A percentile compares a stretch with the other conserved stretches of the same genome.
These are phyloP conservation scores for Rhodeus uyekii DNA, from an alignment of 2,797 vertebrate species.

Conservation along the genomic window DNA sequence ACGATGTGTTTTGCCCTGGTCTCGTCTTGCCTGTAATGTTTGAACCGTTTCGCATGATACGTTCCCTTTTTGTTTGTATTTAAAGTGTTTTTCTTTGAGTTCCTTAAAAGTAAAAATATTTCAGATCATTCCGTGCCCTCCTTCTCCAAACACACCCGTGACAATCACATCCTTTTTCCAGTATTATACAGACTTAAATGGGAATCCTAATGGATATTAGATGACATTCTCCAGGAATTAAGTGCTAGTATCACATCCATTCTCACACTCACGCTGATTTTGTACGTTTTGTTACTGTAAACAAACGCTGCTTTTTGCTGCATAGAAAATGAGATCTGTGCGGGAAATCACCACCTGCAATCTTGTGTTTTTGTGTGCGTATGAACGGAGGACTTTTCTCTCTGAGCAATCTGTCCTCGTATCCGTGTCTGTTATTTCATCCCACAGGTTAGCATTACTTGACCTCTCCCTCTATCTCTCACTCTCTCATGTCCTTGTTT, in stretches of 20 bases:
- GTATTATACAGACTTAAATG: background rate
- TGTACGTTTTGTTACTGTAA: background rate
- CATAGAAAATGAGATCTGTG: conserved; percentile 9
- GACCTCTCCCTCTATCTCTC: conserved; percentile 22
- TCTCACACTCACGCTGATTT: conserved; percentile 4
- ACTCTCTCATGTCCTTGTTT: background rate
- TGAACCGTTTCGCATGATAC: no score
- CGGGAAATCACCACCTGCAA: background rate
- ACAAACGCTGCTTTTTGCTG: background rate
- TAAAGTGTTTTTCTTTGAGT: no score
- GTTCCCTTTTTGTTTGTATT: no score
- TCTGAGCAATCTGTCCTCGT: background rate
- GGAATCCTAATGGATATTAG: background rate
- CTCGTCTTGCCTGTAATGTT: no score
- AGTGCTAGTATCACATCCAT: background rate
- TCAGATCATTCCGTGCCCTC: no score
- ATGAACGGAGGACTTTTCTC: background rate
- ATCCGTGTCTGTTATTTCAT: conserved; percentile 34
- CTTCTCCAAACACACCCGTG: no score
- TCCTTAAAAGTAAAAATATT: no score
- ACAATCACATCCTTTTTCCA: background rate
- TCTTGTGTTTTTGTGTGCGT: background rate
- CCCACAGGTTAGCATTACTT: conserved; percentile 11
- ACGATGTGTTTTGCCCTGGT: no score
- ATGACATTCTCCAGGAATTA: background rate